phyloP scores from a whole-genome alignment of 2,888 invertebrate genomes.

The Patella depressa region DNA sequence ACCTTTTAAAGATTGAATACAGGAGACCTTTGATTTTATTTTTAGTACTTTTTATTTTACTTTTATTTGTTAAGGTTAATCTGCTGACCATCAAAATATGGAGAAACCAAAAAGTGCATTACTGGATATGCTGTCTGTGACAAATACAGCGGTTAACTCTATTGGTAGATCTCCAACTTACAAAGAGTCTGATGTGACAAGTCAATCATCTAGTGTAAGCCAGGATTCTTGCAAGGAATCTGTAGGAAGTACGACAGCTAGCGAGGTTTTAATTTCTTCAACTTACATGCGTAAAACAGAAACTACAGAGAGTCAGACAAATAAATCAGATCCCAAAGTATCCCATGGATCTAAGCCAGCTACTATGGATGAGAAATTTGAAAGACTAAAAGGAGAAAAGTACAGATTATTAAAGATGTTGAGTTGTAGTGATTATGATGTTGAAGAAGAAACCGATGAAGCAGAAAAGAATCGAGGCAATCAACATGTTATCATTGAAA shows the following conservation, averaged over 20 bases:
- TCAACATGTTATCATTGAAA: too few species aligned
- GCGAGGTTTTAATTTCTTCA: slow-evolving; percentile 53
- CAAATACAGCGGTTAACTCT: slow-evolving; percentile 58
- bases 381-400: too few species aligned
- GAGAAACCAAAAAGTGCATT: slow-evolving; percentile 36
- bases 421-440: neutral
- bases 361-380: too few species aligned
- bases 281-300: slow-evolving; percentile 30
- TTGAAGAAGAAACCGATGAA: too few species aligned
- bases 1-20: too few species aligned
- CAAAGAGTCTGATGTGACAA: slow-evolving; percentile 28
- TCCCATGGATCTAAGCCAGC: too few species aligned
- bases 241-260: slow-evolving; percentile 55
- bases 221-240: slow-evolving; percentile 38
- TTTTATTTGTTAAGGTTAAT: too few species aligned
- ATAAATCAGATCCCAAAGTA: too few species aligned
- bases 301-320: too few species aligned
- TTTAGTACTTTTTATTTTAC: too few species aligned
- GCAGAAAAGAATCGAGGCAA: too few species aligned
- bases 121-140: slow-evolving; percentile 55
- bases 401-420: neutral
- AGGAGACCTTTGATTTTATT: too few species aligned
- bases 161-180: slow-evolving; percentile 35
- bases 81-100: neutral
- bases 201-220: slow-evolving; percentile 19